phyloP scores from a whole-genome alignment of 1,140 invertebrate genomes.

The Rhagoletis pomonella region DNA sequence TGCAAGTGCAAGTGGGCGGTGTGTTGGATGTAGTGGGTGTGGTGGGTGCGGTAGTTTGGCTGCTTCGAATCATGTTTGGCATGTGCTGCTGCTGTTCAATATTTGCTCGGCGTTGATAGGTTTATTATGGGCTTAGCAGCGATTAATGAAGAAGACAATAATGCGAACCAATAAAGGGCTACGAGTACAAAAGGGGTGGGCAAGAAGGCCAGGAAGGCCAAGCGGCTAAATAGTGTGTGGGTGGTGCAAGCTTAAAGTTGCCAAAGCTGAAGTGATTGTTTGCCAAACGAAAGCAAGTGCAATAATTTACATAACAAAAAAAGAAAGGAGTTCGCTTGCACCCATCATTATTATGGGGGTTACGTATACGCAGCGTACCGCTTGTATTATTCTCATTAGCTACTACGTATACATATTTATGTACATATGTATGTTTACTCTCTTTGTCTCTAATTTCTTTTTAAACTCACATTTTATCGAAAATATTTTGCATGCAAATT shows the following conservation, averaged over 20 bases:
- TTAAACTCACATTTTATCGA: neutral
- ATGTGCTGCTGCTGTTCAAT: neutral
- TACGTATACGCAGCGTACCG: neutral
- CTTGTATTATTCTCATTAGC: neutral
- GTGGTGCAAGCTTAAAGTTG: neutral
- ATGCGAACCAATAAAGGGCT: neutral
- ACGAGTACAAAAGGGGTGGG: neutral
- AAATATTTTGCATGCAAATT: neutral
- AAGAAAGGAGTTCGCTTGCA: neutral
- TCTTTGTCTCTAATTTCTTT: neutral
- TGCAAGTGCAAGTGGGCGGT: neutral
- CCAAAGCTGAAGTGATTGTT: neutral
- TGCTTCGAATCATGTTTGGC: neutral
- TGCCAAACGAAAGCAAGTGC: neutral
- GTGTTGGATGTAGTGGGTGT: neutral
- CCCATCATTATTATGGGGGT: neutral
- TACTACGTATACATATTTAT: no score
- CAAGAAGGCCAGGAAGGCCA: neutral
- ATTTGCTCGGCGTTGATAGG: conserved; percentile 33
- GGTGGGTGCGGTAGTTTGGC: neutral
- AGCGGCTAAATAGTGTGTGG: neutral
- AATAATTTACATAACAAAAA: neutral
- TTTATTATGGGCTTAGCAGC: conserved; percentile 42
- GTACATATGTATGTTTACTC: no score
- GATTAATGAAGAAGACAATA: conserved; percentile 40